A percentile compares a stretch with the other conserved stretches of the same genome.
phyloP scores from a whole-genome alignment of 2,888 invertebrate species.

The Drosophila lutescens region DNA sequence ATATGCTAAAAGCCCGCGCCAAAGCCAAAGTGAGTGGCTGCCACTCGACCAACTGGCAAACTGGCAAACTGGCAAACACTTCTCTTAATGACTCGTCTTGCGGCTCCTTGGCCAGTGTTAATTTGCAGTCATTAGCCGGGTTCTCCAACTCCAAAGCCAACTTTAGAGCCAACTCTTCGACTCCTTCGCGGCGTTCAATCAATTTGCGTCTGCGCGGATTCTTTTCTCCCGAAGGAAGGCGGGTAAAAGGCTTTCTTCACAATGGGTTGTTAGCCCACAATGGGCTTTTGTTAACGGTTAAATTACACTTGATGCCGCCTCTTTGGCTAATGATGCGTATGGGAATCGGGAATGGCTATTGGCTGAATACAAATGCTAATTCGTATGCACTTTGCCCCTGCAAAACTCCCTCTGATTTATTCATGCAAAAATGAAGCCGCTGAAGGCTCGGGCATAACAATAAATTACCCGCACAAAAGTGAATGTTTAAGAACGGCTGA shows the following conservation, averaged over 20 bases:
- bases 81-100: slow-evolving; percentile 71
- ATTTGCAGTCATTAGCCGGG: slow-evolving; percentile 76
- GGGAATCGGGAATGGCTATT: slow-evolving; percentile 38
- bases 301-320: slow-evolving; percentile 71
- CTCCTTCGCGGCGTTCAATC: slow-evolving; percentile 63
- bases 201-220: slow-evolving; percentile 66
- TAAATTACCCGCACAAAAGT: slow-evolving; percentile 50
- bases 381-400: slow-evolving; percentile 72
- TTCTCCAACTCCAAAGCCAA: slow-evolving; percentile 32
- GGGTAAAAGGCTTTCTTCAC: slow-evolving; percentile 56
- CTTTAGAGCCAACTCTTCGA: background rate
- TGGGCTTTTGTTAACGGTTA: slow-evolving; percentile 72
- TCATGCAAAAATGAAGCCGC: slow-evolving; percentile 48
- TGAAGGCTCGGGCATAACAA: slow-evolving; percentile 32
- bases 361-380: slow-evolving; percentile 68
- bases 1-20: slow-evolving; percentile 73
- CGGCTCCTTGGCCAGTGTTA: slow-evolving; percentile 64
- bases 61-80: slow-evolving; percentile 62
- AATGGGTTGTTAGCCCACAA: slow-evolving; percentile 59
- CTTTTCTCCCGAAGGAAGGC: slow-evolving; percentile 49
- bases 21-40: slow-evolving; percentile 52
- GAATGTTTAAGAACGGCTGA: slow-evolving; percentile 48
- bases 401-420: slow-evolving; percentile 59
- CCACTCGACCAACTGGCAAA: slow-evolving; percentile 63
- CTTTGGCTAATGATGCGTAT: slow-evolving; percentile 74